These are phyloP conservation scores for Amblyraja radiata DNA, from an alignment of 2,797 vertebrate genomes.

Conservation along the genomic window DNA sequence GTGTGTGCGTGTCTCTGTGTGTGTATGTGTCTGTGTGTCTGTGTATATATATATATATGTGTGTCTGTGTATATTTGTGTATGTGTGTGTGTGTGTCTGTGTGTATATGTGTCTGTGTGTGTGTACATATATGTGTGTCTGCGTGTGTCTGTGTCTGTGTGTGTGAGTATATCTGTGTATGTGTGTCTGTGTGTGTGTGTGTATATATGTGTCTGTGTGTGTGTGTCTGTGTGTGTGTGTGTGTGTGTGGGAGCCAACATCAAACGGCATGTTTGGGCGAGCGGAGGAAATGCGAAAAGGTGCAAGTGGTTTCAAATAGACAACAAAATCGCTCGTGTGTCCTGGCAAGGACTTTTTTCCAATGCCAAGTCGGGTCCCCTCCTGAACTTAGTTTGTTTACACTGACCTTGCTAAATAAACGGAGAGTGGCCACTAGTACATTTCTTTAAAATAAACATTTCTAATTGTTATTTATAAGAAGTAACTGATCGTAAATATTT, in stretches of 20 bases:
- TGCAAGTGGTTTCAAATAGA: constrained; percentile 9
- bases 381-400: background rate
- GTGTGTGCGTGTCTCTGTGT: no score
- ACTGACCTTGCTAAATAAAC: background rate
- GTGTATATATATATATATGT: no score
- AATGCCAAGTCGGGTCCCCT: background rate
- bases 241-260: background rate
- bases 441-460: background rate
- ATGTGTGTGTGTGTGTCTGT: no score
- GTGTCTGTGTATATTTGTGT: no score
- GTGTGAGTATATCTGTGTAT: no score
- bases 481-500: background rate
- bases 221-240: background rate
- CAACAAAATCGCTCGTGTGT: background rate
- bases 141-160: no score
- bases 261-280: background rate
- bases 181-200: no score
- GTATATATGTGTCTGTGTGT: no score
- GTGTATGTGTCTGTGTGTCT: no score
- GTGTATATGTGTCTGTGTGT: no score
- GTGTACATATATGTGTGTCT: no score
- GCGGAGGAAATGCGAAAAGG: background rate
- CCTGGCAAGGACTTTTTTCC: background rate
- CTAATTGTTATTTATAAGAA: background rate
- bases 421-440: background rate